Evolutionary conservation across 2,113 vertebrate species (phyloP), one percentile per base, ranked within the genome.

Genomic region (Hippocampus comes): DNA sequence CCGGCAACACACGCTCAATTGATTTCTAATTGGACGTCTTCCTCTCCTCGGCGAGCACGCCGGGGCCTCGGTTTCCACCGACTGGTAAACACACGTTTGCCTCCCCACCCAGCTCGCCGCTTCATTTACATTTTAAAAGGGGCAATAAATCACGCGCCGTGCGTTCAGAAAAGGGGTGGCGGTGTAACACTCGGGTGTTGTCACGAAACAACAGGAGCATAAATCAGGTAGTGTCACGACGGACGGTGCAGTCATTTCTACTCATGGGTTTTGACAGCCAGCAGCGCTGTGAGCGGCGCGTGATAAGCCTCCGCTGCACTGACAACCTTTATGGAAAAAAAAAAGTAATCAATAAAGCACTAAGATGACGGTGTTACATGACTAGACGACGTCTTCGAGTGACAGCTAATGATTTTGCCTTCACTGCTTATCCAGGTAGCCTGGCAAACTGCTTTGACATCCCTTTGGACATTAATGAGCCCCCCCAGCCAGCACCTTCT

Each of bases 91-190:
- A 70, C 34, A 68, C 73, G 67, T 73, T 85, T 85, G 77, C 79
- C 83, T 86, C 64, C 66, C 73, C 73, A 68, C 73, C 74, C 49
- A 71, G 41, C 84, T 78, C 65, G 67, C 53, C 55, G 71, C 82
- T 79, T 85, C 72, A 89, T 89, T 87, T 89, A 81, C 87, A 91
- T 91, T 90, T 90, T 90, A 91, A 92, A 84, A 89, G 84, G 83
- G 63, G 73, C 68, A 77, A 91, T 92, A 90, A 91, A 92, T 92
- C 90, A 89, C 70, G 77, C 74, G 15, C 73, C 77, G 59, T 74
- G 75, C 75, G 75, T 69, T 81, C 77, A 71, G 68, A 73, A 81
- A 80, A 53, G 53, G 61, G 72, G 59, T 4, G 27, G 27, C 1
- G 25, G 57, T 27, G 59, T 56, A 71, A 74, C 60, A 55, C 46